These are phyloP conservation scores for Pseudomugil tenellus DNA, from an alignment of 2,797 vertebrate species.

Conservation along the genomic window DNA sequence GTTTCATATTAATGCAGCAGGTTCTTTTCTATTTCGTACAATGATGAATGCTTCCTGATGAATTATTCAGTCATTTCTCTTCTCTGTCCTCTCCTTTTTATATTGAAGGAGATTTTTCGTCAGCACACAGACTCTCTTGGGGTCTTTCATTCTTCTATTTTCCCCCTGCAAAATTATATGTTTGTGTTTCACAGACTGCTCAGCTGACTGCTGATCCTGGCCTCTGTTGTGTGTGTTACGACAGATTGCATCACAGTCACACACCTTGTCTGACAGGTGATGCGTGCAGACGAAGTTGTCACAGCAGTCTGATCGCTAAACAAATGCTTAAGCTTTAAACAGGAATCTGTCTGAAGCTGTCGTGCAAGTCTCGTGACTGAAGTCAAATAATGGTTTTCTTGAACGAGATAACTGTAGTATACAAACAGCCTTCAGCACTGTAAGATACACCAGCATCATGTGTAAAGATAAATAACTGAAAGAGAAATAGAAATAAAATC, in stretches of 20 bases:
- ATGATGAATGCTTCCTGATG: conserved; percentile 6
- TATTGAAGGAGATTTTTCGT: conserved; percentile 1
- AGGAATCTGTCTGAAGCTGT: neutral
- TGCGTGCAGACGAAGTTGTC: neutral
- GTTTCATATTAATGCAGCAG: neutral
- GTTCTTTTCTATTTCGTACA: conserved; percentile 5
- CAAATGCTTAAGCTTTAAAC: neutral
- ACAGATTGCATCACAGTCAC: neutral
- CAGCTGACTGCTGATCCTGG: neutral
- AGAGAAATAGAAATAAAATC: too few relatives aligned
- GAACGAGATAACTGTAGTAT: neutral
- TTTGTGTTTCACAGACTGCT: neutral
- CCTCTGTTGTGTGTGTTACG: neutral
- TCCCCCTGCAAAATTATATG: neutral
- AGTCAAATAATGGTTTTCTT: neutral
- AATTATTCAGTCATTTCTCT: conserved; percentile 39
- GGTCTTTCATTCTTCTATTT: neutral
- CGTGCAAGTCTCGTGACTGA: conserved; percentile 2
- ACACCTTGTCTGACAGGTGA: conserved; percentile 23
- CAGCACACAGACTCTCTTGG: conserved; percentile 9
- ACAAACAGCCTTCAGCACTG: neutral
- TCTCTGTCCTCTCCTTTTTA: neutral
- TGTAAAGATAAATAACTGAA: neutral
- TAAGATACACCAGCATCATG: neutral
- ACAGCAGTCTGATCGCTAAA: conserved; percentile 1